A percentile compares a stretch with the other conserved stretches of the same genome.
Evolutionary conservation across 2,113 vertebrate species (phyloP).

Genomic region (Tupaia chinensis): DNA sequence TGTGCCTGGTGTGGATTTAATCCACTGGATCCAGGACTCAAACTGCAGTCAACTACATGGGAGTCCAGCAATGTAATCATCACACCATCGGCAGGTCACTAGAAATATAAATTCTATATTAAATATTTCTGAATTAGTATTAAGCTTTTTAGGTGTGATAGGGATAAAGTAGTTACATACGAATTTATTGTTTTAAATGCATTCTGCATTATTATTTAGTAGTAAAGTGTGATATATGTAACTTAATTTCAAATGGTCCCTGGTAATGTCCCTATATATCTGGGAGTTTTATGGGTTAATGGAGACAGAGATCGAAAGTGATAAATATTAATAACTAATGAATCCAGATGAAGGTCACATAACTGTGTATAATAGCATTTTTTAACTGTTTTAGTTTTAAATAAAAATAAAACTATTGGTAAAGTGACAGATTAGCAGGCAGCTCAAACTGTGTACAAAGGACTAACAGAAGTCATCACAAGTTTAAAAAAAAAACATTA

Average conservation of each 20-base stretch:
- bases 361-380: not conserved
- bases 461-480: not conserved
- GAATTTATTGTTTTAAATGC: not conserved
- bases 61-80: too few relatives aligned
- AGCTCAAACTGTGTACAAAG: not conserved
- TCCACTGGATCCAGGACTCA: too few relatives aligned
- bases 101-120: not conserved
- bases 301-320: not conserved
- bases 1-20: too few relatives aligned
- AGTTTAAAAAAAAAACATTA: not conserved
- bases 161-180: not conserved
- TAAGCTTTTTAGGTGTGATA: not conserved
- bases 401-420: not conserved
- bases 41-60: too few relatives aligned
- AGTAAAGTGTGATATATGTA: not conserved
- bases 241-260: not conserved
- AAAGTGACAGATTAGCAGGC: not conserved
- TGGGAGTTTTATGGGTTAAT: not conserved
- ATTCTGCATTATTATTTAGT: not conserved
- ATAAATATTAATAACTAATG: not conserved
- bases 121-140: not conserved
- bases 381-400: constrained; percentile 24
- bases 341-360: not conserved
- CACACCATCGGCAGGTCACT: too few relatives aligned
- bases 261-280: not conserved